Base-by-base conservation (phyloP, 2,113 vertebrate genomes). In the Oncorhynchus kisutch region DNA sequence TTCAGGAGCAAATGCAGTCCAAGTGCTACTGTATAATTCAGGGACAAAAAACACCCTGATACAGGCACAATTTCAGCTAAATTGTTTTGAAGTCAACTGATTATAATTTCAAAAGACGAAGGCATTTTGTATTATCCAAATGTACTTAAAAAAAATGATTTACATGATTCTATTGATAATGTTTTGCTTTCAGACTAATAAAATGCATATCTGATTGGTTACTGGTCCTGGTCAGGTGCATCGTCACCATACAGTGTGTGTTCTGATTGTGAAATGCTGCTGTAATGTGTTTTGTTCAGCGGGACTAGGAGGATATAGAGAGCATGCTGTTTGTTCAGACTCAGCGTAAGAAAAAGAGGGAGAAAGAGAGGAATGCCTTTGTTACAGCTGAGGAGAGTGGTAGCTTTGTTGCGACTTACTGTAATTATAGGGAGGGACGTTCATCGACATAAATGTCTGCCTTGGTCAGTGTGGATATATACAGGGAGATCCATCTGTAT, bases 1-100 rank as follows among this genome's bases (percentile, higher is more conserved):
- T 83, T 91, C 86, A 81, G 79, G 82, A 86, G 83, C 78, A 71
- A 75, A 72, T 74, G 82, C 82, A 81, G 76, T 82, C 79, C 77
- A 78, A 69, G 59, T 82, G 78, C 83, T 81, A 5, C 16, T 34
- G 13, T 68, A 68, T 39, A 20, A 7, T 45, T 68, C 29, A 14
- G 8, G 9, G 67, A 68, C 5, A 45, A 27, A 11, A 45, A 16
- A 54, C 16, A 18, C 16, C 51, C 51, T 1, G 5, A 18, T 54
- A 5, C 18, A 45, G 39, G 51, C 51, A 16, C 16, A 54, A 54
- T 54, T 54, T 54, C 51, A 4, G 14, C 51, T 16, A 54, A 54
- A 54, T 18, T 14, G 49, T 18, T 45, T 54, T 16, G 8, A 51
- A 54, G 16, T 16, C 14, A 54, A 54, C 16, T 54, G 12, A 54